Percentiles rank a stretch among this genome's conserved stretches.
Evolutionary conservation across 2,797 vertebrate genomes (phyloP).

Genomic region (Corythornis leucogaster): DNA sequence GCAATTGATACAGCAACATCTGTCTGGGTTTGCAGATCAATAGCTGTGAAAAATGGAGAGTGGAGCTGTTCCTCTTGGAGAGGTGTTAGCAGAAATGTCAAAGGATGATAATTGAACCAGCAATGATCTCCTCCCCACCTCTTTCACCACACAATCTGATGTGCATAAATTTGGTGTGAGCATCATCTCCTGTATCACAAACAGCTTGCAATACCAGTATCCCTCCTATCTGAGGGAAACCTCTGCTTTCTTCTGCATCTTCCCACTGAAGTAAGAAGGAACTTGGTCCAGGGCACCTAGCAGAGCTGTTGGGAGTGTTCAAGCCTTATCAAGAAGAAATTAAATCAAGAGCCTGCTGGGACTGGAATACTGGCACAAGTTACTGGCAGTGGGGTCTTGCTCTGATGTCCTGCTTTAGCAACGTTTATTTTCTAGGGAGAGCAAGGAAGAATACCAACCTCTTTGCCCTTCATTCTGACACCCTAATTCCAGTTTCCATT

Average conservation of each 20-base stretch:
- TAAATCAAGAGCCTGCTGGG: not conserved
- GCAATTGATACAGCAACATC: not conserved
- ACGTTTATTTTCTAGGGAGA: not conserved
- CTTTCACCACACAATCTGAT: not conserved
- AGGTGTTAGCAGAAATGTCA: slow-evolving; percentile 36
- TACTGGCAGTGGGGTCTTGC: not conserved
- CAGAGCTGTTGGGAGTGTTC: not conserved
- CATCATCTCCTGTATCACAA: not conserved
- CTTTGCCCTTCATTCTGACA: not conserved
- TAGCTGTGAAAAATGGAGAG: slow-evolving; percentile 6
- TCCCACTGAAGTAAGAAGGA: not conserved
- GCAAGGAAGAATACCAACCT: not conserved
- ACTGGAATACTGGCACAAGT: not conserved
- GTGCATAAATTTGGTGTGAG: not conserved
- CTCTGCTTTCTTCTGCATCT: not conserved
- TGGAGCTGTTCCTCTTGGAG: not conserved
- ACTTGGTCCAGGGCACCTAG: not conserved
- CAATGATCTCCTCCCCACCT: not conserved
- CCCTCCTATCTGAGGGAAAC: not conserved
- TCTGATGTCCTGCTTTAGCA: not conserved
- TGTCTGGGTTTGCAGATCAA: slow-evolving; percentile 12
- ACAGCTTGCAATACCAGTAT: not conserved
- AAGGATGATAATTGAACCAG: not conserved
- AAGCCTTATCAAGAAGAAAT: not conserved
- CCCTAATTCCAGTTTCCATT: not conserved